Conservation (phyloP, 2,113 vertebrate genomes). For the Bagarius yarrelli region DNA sequence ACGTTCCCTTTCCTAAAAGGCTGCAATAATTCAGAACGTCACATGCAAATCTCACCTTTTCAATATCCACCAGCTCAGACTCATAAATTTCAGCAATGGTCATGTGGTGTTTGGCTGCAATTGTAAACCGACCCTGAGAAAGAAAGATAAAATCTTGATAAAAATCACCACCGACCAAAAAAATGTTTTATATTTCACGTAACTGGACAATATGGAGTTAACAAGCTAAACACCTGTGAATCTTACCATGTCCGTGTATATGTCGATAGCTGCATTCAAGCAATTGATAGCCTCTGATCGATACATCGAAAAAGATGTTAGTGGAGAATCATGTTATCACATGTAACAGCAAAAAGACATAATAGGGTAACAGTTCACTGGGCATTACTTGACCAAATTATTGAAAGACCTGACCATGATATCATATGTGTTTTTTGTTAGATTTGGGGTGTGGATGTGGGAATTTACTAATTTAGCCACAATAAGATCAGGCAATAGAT, state of each 20-base stretch:
- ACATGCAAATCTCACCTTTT: conserved; percentile 78
- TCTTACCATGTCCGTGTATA: conserved; percentile 99
- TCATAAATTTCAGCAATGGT: conserved; percentile 98
- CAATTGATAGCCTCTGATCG: conserved; percentile 96
- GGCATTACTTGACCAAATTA: not conserved
- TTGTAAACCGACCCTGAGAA: conserved; percentile 90
- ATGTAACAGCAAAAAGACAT: not conserved
- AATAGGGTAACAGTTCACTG: not conserved
- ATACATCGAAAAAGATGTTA: conserved; percentile 17
- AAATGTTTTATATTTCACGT: not conserved
- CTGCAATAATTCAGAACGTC: not conserved
- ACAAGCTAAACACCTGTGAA: not conserved
- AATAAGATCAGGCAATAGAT: too few species aligned
- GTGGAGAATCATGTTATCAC: conserved; percentile 1
- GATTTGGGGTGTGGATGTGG: too few species aligned
- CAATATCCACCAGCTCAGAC: conserved; percentile 94
- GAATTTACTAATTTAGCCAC: too few species aligned
- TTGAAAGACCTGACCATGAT: too few species aligned
- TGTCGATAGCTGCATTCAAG: conserved; percentile 98
- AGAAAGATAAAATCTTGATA: conserved; percentile 4
- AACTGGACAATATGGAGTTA: not conserved
- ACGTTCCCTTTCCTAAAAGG: not conserved
- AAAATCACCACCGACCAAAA: conserved; percentile 22
- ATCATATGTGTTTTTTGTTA: too few species aligned
- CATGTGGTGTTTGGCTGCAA: conserved; percentile 98